Conservation (phyloP, 2,113 vertebrate species). For the Phalacrocorax carbo region DNA sequence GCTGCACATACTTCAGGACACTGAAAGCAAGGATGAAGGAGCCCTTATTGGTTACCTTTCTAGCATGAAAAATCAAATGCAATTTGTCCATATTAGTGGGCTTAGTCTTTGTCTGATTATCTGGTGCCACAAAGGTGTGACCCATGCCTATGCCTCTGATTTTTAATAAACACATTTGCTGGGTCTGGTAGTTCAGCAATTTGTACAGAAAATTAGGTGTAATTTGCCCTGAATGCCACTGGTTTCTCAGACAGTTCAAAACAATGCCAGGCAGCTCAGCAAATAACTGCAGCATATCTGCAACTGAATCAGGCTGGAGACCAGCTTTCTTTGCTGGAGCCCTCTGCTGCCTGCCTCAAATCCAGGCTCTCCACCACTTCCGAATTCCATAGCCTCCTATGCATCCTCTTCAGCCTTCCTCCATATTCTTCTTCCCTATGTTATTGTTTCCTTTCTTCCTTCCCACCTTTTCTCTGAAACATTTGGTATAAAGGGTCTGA, state of each 20-base stretch:
- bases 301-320: neutral
- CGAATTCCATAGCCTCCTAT: neutral
- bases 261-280: slow-evolving; percentile 33
- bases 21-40: slow-evolving; percentile 23
- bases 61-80: slow-evolving; percentile 71
- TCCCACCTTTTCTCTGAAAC: neutral
- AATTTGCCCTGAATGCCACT: slow-evolving; percentile 78
- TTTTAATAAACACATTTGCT: slow-evolving; percentile 78
- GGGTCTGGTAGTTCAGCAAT: slow-evolving; percentile 73
- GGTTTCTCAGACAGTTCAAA: slow-evolving; percentile 73
- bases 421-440: neutral
- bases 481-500: fast-evolving
- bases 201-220: slow-evolving; percentile 79
- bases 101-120: slow-evolving; percentile 72
- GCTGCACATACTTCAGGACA: neutral
- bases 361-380: fast-evolving
- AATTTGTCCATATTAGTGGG: slow-evolving; percentile 73
- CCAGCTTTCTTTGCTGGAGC: neutral
- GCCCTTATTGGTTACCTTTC: slow-evolving; percentile 41
- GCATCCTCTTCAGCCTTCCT: neutral
- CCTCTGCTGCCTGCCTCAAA: neutral
- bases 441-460: neutral
- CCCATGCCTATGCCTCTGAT: slow-evolving; percentile 62
- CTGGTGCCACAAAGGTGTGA: slow-evolving; percentile 62
- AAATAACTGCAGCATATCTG: slow-evolving; percentile 19